Evolutionary conservation across 2,888 invertebrate species (phyloP), one percentile per base, ranked within the genome.

Genomic region (Candidula unifasciata): DNA sequence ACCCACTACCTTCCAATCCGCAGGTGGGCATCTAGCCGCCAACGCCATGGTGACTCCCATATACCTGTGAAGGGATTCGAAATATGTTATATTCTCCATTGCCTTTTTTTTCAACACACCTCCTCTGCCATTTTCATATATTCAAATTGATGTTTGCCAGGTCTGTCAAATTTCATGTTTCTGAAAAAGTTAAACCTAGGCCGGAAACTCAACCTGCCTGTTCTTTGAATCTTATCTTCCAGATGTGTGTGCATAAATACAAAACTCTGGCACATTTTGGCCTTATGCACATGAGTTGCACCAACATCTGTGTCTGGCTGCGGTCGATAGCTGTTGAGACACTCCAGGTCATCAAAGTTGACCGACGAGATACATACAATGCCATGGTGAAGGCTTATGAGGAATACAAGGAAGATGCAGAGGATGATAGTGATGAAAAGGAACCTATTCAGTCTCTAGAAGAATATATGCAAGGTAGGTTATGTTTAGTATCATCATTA

Each of bases 261-360:
- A 98, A 98, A 95, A 97, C 97, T 77, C 96, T 99, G 88, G 98
- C 98, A 78, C 96, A 98, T 88, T 98, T 99, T 93, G 99, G 99
- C 71, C 95, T 99, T 92, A 99, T 99, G 98, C 99, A 99, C 93
- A 97, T 99, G 80, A 97, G 98, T 82, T 98, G 98, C 35, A 98
- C 99, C 82, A 99, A 99, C 94, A 95, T 99, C 82, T 99, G 99
- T 94, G 97, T 99, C 18, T 99, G 99, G 99, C 97, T 99, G 90
- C 95, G 97, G 86, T 97, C 97, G 0, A 94, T 98, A 89, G 97
- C 98, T 3, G 97, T 97, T 94, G 98, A 98, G 94, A 98, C 98
- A 0, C 97, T 98, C 93, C 97, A 98, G 93, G 98, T 98, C 94
- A 97, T 98, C 89, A 91, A 92, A 81, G 78, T 83, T n/a, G 77